Evolutionary conservation across 2,888 invertebrate species (phyloP).

Genomic region (Ceriagrion tenellum): DNA sequence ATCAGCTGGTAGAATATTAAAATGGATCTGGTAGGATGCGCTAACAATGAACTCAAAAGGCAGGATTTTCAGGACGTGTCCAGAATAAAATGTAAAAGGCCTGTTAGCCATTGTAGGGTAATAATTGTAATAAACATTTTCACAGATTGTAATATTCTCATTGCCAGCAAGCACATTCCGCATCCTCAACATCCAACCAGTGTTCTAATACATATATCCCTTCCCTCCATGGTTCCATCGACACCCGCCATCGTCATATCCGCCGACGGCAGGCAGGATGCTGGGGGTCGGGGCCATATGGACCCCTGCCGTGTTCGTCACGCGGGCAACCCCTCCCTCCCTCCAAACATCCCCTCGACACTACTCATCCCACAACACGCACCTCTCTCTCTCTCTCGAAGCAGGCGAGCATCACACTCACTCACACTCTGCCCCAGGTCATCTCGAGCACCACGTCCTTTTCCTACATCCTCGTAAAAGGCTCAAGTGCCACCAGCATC

Average conservation of each 20-base stretch:
- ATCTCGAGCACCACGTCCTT: background rate
- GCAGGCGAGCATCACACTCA: too few species aligned
- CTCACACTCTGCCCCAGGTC: background rate
- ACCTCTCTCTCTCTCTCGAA: too few species aligned
- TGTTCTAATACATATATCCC: background rate
- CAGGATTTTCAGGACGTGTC: too few species aligned
- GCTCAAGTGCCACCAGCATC: conserved; percentile 38
- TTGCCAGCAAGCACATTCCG: background rate
- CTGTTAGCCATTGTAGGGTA: too few species aligned
- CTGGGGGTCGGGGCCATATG: background rate
- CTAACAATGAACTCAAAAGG: too few species aligned
- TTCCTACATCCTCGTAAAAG: background rate
- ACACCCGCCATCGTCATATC: too few species aligned
- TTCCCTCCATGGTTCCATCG: too few species aligned
- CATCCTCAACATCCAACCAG: background rate
- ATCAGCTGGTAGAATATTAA: too few species aligned
- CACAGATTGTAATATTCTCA: too few species aligned
- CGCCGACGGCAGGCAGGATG: background rate
- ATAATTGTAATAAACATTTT: too few species aligned
- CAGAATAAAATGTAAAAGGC: too few species aligned
- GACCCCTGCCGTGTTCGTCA: background rate
- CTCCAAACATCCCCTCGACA: background rate
- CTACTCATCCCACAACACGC: background rate
- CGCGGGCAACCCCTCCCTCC: background rate
- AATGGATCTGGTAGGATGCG: too few species aligned